A percentile compares a stretch with the other conserved stretches of the same genome.
phyloP scores from a whole-genome alignment of 2,797 vertebrate genomes.

The Lemur catta region DNA sequence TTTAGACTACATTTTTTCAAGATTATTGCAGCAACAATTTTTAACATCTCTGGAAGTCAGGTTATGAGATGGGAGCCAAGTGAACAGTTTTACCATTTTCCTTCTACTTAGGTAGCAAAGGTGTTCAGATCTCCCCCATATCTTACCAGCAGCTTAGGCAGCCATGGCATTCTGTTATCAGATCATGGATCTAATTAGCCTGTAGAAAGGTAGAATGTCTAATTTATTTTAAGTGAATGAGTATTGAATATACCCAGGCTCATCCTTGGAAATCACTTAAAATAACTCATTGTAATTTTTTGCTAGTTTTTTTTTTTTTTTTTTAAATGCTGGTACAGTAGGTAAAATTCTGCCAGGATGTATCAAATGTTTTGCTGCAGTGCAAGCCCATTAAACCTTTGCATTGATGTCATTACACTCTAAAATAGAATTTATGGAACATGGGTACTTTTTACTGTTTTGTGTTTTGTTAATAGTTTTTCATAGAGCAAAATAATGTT shows the following conservation, averaged over 20 bases:
- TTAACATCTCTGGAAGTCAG: not conserved
- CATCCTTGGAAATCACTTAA: not conserved
- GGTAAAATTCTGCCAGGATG: not conserved
- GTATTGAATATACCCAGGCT: not conserved
- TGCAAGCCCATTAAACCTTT: not conserved
- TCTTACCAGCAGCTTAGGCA: not conserved
- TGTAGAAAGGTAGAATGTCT: not conserved
- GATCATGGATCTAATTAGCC: not conserved
- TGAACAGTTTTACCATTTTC: not conserved
- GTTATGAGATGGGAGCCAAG: not conserved
- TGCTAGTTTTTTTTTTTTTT: not conserved
- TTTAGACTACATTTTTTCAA: not conserved
- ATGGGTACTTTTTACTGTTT: not conserved
- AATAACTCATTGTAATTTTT: not conserved
- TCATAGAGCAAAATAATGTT: not conserved
- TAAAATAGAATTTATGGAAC: constrained; percentile 6
- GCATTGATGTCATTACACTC: not conserved
- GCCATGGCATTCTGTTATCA: not conserved
- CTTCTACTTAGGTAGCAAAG: not conserved
- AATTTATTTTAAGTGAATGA: not conserved
- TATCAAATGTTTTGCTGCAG: not conserved
- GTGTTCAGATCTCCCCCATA: not conserved
- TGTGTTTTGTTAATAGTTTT: not conserved
- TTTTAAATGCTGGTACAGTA: not conserved
- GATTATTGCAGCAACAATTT: not conserved